A percentile compares a stretch with the other conserved stretches of the same genome.
Conservation (phyloP, 2,113 vertebrate genomes). For the Aleadryas rufinucha region DNA sequence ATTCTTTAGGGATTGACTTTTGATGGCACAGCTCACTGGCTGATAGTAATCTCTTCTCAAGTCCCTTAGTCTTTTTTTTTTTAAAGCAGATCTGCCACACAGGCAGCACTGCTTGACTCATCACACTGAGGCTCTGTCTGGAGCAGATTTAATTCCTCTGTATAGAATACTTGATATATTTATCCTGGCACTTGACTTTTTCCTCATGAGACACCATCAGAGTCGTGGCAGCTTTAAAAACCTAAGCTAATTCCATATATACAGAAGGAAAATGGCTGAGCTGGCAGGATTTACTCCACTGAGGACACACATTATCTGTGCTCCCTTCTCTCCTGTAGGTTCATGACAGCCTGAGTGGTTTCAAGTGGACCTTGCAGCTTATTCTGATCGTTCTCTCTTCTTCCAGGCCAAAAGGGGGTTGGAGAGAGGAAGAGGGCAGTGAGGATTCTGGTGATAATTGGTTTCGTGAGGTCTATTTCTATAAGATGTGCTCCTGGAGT, state of each 20-base stretch:
- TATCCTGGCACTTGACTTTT: constrained; percentile 55
- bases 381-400: not conserved
- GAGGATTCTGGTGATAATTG: not conserved
- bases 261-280: constrained; percentile 27
- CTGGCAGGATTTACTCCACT: constrained; percentile 11
- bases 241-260: constrained; percentile 30
- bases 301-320: constrained; percentile 1
- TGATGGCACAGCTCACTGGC: not conserved
- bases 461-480: not conserved
- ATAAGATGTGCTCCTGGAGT: not conserved
- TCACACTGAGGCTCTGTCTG: constrained; percentile 6
- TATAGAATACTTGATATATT: constrained; percentile 43
- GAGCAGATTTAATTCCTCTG: constrained; percentile 37
- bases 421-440: not conserved
- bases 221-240: constrained; percentile 27
- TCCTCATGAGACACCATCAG: constrained; percentile 25
- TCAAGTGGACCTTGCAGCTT: not conserved
- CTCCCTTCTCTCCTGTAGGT: not conserved
- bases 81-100: not conserved
- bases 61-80: not conserved
- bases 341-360: not conserved
- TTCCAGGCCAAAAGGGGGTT: not conserved
- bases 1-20: constrained; percentile 16
- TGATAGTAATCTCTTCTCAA: constrained; percentile 21
- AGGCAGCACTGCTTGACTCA: constrained; percentile 35